A percentile compares a stretch with the other conserved stretches of the same genome.
These are phyloP conservation scores for Eulithis prunata DNA, from an alignment of 2,888 invertebrate species.

Conservation along the genomic window DNA sequence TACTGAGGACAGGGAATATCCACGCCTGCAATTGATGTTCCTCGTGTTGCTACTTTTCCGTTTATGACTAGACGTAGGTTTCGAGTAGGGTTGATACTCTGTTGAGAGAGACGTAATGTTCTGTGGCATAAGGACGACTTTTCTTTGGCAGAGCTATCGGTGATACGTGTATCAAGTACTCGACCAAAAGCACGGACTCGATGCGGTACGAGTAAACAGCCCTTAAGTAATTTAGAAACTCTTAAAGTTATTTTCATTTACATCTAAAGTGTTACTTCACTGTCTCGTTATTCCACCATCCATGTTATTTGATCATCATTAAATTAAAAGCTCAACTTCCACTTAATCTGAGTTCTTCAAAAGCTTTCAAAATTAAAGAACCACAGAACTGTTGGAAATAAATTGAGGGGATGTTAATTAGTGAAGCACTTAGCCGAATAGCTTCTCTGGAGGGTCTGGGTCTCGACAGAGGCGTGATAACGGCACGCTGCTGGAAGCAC, in stretches of 20 bases:
- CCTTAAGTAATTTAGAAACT: conserved; percentile 8
- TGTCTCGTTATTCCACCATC: conserved; percentile 1
- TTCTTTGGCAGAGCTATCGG: too few species aligned
- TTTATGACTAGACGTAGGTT: too few species aligned
- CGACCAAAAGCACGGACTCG: too few species aligned
- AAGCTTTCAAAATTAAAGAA: conserved; percentile 44
- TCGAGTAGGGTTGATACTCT: too few species aligned
- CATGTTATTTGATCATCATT: conserved; percentile 25
- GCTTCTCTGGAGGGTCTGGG: conserved; percentile 40
- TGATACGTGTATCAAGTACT: too few species aligned
- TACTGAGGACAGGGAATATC: conserved; percentile 1
- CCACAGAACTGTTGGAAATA: conserved; percentile 46
- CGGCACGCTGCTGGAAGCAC: conserved; percentile 45
- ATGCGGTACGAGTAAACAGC: too few species aligned
- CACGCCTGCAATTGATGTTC: background rate
- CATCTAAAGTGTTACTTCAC: conserved; percentile 10
- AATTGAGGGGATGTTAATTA: conserved; percentile 55
- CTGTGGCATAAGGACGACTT: too few species aligned
- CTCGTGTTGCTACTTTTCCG: too few species aligned
- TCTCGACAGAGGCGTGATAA: conserved; percentile 39
- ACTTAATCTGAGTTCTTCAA: conserved; percentile 39
- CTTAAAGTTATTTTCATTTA: conserved; percentile 13
- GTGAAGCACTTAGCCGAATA: conserved; percentile 51
- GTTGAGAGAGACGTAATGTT: too few species aligned
- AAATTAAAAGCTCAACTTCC: conserved; percentile 32